phyloP scores from a whole-genome alignment of 2,888 invertebrate genomes.

The Amiota communis region DNA sequence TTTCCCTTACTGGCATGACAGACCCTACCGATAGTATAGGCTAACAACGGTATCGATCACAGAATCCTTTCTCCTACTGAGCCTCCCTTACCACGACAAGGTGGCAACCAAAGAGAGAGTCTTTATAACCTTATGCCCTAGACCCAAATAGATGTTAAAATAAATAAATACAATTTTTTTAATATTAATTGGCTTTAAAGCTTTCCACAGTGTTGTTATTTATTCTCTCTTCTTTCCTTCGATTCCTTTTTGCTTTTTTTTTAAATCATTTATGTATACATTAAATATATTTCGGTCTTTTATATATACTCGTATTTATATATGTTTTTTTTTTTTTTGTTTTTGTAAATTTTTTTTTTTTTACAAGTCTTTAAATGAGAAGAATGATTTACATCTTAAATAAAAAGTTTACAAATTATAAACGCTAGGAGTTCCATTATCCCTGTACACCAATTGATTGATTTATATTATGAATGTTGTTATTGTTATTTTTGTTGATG shows the following conservation, averaged over 20 bases:
- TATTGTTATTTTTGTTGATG: not conserved
- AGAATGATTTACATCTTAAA: not conserved
- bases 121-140: too few relatives aligned
- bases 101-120: too few relatives aligned
- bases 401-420: conserved; percentile 6
- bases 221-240: too few relatives aligned
- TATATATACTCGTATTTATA: not conserved
- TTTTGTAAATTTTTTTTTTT: not conserved
- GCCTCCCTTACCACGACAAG: not conserved
- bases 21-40: too few relatives aligned
- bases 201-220: not conserved
- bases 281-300: too few relatives aligned
- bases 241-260: too few relatives aligned
- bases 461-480: not conserved
- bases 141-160: too few relatives aligned
- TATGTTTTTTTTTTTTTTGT: not conserved
- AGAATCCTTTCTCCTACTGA: not conserved
- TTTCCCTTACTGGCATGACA: too few relatives aligned
- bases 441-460: conserved; percentile 12
- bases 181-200: conserved; percentile 11
- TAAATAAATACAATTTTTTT: too few relatives aligned
- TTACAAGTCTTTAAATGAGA: not conserved
- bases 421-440: not conserved
- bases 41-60: too few relatives aligned
- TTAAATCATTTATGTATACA: too few relatives aligned